Conservation (phyloP, 2,797 vertebrate species). For the Enteromius trimaculatus region DNA sequence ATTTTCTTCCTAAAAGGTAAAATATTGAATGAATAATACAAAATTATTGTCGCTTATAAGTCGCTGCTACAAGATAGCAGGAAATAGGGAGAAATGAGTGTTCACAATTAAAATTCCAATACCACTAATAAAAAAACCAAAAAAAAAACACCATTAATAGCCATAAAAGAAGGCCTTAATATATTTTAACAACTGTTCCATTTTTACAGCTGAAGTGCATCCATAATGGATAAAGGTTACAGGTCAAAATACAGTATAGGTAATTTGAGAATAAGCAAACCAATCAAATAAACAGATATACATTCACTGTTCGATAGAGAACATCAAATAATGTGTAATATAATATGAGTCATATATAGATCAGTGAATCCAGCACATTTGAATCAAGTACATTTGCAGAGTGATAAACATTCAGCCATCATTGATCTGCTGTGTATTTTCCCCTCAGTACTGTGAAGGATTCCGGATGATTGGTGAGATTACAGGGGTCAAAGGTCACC, state of each 20-base stretch:
- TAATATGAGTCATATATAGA: too few species aligned
- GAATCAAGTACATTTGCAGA: conserved; percentile 2
- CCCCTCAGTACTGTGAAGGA: background rate
- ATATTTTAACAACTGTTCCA: background rate
- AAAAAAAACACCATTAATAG: background rate
- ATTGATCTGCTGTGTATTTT: conserved; percentile 1
- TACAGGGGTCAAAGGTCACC: conserved; percentile 42
- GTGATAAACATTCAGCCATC: background rate
- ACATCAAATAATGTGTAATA: too few species aligned
- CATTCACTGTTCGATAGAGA: too few species aligned
- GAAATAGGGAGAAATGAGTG: background rate
- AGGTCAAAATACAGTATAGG: background rate
- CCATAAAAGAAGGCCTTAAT: background rate
- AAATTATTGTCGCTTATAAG: too few species aligned
- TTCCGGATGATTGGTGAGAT: background rate
- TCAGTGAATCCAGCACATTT: background rate
- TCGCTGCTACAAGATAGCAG: too few species aligned
- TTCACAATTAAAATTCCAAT: background rate
- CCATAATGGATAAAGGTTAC: background rate
- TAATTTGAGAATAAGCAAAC: background rate
- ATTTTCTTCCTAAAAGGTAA: background rate
- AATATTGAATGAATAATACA: background rate
- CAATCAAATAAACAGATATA: too few species aligned
- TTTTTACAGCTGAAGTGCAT: background rate
- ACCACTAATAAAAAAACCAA: background rate